phyloP scores from a whole-genome alignment of 2,888 invertebrate species.

The Brenthis hecate region DNA sequence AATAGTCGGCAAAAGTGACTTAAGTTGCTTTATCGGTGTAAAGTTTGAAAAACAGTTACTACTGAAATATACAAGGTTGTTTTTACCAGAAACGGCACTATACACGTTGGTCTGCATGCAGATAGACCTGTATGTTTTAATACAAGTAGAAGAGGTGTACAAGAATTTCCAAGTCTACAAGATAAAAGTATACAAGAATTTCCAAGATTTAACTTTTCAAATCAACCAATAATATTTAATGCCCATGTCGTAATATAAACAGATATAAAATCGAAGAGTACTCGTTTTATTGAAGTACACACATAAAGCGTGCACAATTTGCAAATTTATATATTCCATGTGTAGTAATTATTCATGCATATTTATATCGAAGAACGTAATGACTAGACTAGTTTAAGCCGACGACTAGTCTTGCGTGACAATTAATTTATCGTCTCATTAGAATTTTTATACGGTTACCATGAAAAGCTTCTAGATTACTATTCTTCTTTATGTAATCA shows the following conservation, averaged over 20 bases:
- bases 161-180: too few relatives aligned
- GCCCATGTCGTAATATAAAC: neutral
- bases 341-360: conserved; percentile 25
- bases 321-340: conserved; percentile 21
- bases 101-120: neutral
- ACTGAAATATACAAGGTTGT: too few relatives aligned
- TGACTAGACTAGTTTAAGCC: conserved; percentile 21
- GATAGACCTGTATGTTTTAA: neutral
- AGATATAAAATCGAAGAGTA: conserved; percentile 1
- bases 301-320: conserved; percentile 24
- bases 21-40: too few relatives aligned
- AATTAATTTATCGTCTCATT: conserved; percentile 31
- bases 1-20: too few relatives aligned
- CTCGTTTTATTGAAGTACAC: conserved; percentile 3
- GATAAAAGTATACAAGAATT: too few relatives aligned
- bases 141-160: neutral
- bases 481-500: neutral
- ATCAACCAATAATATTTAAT: conserved; percentile 4
- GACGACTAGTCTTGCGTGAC: conserved; percentile 28
- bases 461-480: conserved; percentile 26
- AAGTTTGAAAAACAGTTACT: too few relatives aligned
- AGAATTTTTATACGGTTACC: conserved; percentile 26
- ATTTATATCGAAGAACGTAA: conserved; percentile 28
- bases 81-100: too few relatives aligned
- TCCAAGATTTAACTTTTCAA: neutral